phyloP scores from a whole-genome alignment of 2,113 vertebrate genomes.

The Epinephelus cyanopodus region DNA sequence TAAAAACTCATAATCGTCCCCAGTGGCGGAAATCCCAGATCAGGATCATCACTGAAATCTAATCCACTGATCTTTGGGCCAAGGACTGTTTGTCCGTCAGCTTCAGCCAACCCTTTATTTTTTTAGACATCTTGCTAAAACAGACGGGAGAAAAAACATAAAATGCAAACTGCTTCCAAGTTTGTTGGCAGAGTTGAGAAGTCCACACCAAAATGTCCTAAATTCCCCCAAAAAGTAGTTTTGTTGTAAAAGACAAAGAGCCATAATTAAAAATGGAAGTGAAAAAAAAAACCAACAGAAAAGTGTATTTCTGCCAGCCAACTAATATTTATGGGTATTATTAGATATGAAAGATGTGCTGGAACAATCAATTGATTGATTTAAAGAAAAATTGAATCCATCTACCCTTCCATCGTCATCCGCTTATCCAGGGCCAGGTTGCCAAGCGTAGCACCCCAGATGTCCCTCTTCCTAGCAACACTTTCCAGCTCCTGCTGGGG shows the following conservation, averaged over 20 bases:
- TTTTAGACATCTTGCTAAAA: constrained; percentile 56
- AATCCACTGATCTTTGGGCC: constrained; percentile 74
- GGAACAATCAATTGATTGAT: not conserved
- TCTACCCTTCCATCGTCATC: too few species aligned
- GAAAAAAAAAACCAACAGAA: not conserved
- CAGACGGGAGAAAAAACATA: constrained; percentile 66
- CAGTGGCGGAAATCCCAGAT: constrained; percentile 74
- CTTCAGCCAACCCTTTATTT: constrained; percentile 51
- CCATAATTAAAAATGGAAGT: not conserved
- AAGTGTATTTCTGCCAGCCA: not conserved
- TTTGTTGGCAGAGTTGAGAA: constrained; percentile 68
- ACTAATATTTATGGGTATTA: not conserved
- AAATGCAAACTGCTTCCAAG: constrained; percentile 62
- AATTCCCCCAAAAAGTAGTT: constrained; percentile 30
- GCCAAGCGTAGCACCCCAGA: too few species aligned
- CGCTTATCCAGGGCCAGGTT: too few species aligned
- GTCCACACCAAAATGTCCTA: constrained; percentile 35
- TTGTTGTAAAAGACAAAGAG: constrained; percentile 6
- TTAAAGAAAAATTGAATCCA: not conserved
- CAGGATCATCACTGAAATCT: constrained; percentile 62
- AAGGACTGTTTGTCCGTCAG: constrained; percentile 62
- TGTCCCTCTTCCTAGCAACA: too few species aligned
- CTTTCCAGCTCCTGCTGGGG: too few species aligned
- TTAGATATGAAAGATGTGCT: not conserved
- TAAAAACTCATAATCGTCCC: constrained; percentile 52